phyloP scores from a whole-genome alignment of 1,140 invertebrate genomes.

The Samia ricini region DNA sequence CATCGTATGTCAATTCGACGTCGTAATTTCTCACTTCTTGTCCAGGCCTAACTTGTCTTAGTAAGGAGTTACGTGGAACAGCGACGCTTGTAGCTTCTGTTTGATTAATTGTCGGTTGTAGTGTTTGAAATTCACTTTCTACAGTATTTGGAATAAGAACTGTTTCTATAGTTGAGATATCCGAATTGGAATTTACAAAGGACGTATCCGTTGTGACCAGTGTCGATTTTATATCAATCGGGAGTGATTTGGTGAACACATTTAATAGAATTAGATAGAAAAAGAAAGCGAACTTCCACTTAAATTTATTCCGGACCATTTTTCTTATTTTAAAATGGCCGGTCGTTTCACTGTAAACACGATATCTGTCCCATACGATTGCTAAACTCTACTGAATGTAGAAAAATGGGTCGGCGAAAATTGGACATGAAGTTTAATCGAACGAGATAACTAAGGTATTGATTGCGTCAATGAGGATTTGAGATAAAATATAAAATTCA shows the following conservation, averaged over 20 bases:
- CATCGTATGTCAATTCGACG: constrained; percentile 38
- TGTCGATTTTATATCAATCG: constrained; percentile 14
- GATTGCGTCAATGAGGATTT: constrained; percentile 40
- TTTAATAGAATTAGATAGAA: constrained; percentile 26
- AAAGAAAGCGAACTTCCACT: constrained; percentile 40
- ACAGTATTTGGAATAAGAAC: background rate
- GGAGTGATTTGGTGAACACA: constrained; percentile 33
- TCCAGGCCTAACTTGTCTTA: constrained; percentile 38
- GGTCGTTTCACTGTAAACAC: constrained; percentile 21
- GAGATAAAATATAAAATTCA: constrained; percentile 30
- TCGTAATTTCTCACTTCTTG: constrained; percentile 39
- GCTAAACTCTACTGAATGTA: constrained; percentile 23
- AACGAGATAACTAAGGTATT: constrained; percentile 21
- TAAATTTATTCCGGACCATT: constrained; percentile 52
- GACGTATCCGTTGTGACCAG: background rate
- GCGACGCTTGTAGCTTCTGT: background rate
- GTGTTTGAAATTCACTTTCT: background rate
- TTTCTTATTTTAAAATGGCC: constrained; percentile 34
- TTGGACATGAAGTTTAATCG: constrained; percentile 16
- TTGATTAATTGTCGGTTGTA: constrained; percentile 10
- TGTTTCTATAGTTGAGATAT: background rate
- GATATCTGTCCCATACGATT: constrained; percentile 35
- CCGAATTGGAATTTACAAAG: background rate
- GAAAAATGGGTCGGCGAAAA: constrained; percentile 31
- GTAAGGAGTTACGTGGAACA: constrained; percentile 8